Base-by-base conservation (phyloP, 2,113 vertebrate species). In the Melozone crissalis region DNA sequence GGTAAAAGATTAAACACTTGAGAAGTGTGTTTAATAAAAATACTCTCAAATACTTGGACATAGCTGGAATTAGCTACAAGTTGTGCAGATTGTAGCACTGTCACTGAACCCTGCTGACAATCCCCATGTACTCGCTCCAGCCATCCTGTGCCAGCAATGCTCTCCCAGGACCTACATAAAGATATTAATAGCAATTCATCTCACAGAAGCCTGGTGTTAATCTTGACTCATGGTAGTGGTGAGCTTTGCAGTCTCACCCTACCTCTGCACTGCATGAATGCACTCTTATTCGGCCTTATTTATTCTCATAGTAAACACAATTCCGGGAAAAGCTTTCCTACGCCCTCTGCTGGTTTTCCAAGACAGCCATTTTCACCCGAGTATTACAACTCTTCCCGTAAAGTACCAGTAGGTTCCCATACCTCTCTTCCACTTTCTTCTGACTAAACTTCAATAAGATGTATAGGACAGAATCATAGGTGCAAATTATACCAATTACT, bases 331-430 rank as follows among this genome's bases (percentile, higher is more conserved):
- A 65, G 84, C 66, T 73, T 85, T 89, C 62, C 49, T 76, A 8
- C n/a, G 87, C 91, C 95, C 93, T 93, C 95, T 94, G 87, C 91
- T 93, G 95, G 89, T 75, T 91, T 90, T 37, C 51, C 33, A 54
- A 63, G 22, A 41, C 10, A 84, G 4, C 3, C 13, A 27, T 65
- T 73, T 65, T n/a, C 31, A 82, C 16, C 11, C 3, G 6, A 37
- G 15, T 71, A 31, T 26, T 41, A n/a, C 65, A 79, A 19, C 10
- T 31, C n/a, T 22, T 57, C 23, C 51, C 31, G 33, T n/a, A 41
- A 44, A 69, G 22, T 8, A 82, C 15, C 27, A 20, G 18, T 2
- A 59, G 22, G 30, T 61, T 84, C 79, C 54, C 47, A 15, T 17
- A 58, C 15, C 6, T 69, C 37, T 83, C 41, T 52, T 82, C 47